Percentiles rank a stretch among this genome's conserved stretches.
These are phyloP conservation scores for Tenthredo notha DNA, from an alignment of 2,888 invertebrate genomes.

Conservation along the genomic window DNA sequence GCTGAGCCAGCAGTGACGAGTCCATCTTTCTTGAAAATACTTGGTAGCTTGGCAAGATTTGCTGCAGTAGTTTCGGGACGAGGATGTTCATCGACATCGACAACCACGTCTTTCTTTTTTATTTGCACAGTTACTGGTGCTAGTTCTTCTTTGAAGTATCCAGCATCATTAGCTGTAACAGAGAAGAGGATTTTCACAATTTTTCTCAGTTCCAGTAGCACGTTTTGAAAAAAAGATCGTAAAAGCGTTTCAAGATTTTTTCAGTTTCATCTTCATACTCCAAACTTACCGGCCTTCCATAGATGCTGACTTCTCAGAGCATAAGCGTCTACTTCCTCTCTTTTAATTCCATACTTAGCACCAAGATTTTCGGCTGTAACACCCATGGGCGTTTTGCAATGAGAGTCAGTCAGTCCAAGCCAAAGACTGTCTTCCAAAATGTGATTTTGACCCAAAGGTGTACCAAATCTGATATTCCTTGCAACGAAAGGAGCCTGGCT, in stretches of 20 bases:
- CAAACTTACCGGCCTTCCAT: constrained; percentile 89
- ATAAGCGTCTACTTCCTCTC: constrained; percentile 92
- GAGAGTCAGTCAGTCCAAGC: constrained; percentile 92
- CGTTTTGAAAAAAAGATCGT: background rate
- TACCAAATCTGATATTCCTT: constrained; percentile 93
- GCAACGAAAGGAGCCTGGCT: constrained; percentile 93
- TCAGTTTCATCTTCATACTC: background rate
- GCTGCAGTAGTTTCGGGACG: constrained; percentile 93
- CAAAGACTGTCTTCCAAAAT: constrained; percentile 94
- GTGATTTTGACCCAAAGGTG: constrained; percentile 88
- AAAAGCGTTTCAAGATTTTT: constrained; percentile 13
- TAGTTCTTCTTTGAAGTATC: constrained; percentile 94
- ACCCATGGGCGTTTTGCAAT: constrained; percentile 97
- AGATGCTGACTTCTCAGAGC: constrained; percentile 91
- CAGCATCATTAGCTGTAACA: constrained; percentile 89
- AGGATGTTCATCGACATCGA: constrained; percentile 96
- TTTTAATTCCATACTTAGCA: constrained; percentile 89
- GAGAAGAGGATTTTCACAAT: constrained; percentile 27
- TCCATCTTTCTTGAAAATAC: constrained; percentile 97
- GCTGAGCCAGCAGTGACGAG: constrained; percentile 96
- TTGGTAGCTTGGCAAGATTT: constrained; percentile 89
- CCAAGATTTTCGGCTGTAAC: constrained; percentile 97
- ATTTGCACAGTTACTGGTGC: constrained; percentile 91
- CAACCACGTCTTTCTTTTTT: constrained; percentile 89
- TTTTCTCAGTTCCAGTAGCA: background rate